These are phyloP conservation scores for Onchidella celtica DNA, from an alignment of 2,888 invertebrate genomes.

Conservation along the genomic window DNA sequence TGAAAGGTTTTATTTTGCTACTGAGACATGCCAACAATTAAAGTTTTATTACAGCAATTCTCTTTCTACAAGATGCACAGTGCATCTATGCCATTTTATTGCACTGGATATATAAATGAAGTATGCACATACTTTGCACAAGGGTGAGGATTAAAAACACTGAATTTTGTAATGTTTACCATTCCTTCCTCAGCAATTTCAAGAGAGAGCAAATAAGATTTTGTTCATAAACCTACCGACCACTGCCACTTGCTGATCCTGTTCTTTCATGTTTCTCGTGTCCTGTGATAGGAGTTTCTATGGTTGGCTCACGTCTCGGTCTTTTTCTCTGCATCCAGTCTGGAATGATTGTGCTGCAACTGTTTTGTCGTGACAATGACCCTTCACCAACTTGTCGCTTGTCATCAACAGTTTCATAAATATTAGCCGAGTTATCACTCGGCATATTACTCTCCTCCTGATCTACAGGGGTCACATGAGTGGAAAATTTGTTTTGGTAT, in stretches of 20 bases:
- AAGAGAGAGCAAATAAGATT: no score
- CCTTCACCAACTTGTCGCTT: background rate
- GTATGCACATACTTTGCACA: no score
- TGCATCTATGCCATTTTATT: no score
- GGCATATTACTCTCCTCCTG: background rate
- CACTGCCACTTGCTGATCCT: background rate
- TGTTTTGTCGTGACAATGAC: background rate
- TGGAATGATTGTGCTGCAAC: slow-evolving; percentile 16
- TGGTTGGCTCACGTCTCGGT: background rate
- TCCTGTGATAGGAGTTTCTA: background rate
- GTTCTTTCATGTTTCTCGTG: background rate
- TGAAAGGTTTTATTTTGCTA: no score
- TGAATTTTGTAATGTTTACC: no score
- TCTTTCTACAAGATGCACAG: no score
- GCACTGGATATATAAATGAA: no score
- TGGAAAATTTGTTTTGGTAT: slow-evolving; percentile 14
- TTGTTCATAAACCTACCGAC: slow-evolving; percentile 1
- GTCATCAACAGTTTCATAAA: background rate
- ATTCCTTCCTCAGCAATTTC: no score
- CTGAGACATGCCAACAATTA: no score
- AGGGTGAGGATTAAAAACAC: no score
- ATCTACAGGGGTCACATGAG: slow-evolving; percentile 16
- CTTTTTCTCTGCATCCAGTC: slow-evolving; percentile 22
- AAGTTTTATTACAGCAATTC: no score
- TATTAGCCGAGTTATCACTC: background rate